These are phyloP conservation scores for Aulostomus chinensis DNA, from an alignment of 2,797 vertebrate species.

Conservation along the genomic window DNA sequence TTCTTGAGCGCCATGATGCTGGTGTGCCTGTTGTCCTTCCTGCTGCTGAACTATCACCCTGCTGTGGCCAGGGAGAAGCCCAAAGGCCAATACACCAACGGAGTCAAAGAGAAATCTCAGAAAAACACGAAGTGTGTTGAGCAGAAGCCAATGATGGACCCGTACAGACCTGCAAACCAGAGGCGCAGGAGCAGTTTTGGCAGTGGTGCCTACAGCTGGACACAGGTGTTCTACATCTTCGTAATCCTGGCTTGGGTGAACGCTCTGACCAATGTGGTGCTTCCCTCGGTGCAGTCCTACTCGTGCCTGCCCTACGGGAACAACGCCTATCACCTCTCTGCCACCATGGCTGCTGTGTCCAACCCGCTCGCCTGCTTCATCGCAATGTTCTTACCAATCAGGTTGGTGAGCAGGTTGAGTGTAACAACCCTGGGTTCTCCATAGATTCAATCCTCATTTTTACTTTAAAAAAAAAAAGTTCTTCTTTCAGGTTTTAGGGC, in stretches of 20 bases:
- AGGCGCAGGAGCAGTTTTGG: constrained; percentile 59
- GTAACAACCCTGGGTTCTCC: no score
- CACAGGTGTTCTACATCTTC: constrained; percentile 79
- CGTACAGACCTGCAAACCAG: constrained; percentile 2
- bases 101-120: constrained; percentile 15
- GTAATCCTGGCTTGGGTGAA: constrained; percentile 77
- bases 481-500: no score
- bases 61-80: constrained; percentile 60
- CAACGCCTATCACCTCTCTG: constrained; percentile 79
- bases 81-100: constrained; percentile 23
- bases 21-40: constrained; percentile 76
- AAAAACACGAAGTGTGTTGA: constrained; percentile 34
- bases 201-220: constrained; percentile 61
- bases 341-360: constrained; percentile 76
- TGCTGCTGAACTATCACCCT: constrained; percentile 80
- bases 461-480: no score
- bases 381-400: constrained; percentile 78
- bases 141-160: constrained; percentile 72
- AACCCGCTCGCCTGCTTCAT: constrained; percentile 85
- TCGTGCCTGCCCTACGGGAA: constrained; percentile 83
- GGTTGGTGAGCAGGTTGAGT: constrained; percentile 62
- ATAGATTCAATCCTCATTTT: no score
- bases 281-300: constrained; percentile 84
- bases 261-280: constrained; percentile 79
- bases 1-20: constrained; percentile 84